A percentile compares a stretch with the other conserved stretches of the same genome.
Evolutionary conservation across 2,888 invertebrate species (phyloP).

Genomic region (Tiliacea aurago): DNA sequence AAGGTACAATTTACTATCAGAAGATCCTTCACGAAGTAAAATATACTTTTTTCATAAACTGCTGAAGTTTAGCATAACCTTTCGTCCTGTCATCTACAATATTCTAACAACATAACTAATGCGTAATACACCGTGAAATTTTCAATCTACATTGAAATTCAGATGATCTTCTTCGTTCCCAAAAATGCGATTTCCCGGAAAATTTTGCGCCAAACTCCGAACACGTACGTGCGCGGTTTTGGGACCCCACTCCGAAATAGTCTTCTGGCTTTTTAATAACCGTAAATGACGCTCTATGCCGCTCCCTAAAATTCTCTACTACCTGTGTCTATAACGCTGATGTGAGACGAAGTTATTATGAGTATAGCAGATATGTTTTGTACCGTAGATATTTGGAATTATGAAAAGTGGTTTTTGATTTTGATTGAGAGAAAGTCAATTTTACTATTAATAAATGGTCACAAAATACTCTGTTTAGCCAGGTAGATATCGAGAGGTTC

Average conservation of each 20-base stretch:
- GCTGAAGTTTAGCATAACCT: no score
- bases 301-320: slow-evolving; percentile 45
- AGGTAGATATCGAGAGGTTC: no score
- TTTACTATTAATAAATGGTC: not conserved
- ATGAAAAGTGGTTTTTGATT: not conserved
- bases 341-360: slow-evolving; percentile 23
- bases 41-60: not conserved
- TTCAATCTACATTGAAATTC: slow-evolving; percentile 54
- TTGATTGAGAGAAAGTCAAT: not conserved
- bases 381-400: not conserved
- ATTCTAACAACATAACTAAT: slow-evolving; percentile 20
- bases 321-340: slow-evolving; percentile 23
- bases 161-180: slow-evolving; percentile 33
- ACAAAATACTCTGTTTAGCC: no score
- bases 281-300: slow-evolving; percentile 70
- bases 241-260: slow-evolving; percentile 71
- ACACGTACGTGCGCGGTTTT: slow-evolving; percentile 61
- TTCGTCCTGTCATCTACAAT: not conserved
- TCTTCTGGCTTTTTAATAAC: slow-evolving; percentile 77
- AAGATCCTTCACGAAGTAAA: not conserved
- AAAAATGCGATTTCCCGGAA: slow-evolving; percentile 48
- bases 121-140: slow-evolving; percentile 46
- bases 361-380: slow-evolving; percentile 8
- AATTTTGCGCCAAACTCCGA: slow-evolving; percentile 57
- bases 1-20: not conserved